phyloP scores from a whole-genome alignment of 2,797 vertebrate genomes.

The Morus bassanus region DNA sequence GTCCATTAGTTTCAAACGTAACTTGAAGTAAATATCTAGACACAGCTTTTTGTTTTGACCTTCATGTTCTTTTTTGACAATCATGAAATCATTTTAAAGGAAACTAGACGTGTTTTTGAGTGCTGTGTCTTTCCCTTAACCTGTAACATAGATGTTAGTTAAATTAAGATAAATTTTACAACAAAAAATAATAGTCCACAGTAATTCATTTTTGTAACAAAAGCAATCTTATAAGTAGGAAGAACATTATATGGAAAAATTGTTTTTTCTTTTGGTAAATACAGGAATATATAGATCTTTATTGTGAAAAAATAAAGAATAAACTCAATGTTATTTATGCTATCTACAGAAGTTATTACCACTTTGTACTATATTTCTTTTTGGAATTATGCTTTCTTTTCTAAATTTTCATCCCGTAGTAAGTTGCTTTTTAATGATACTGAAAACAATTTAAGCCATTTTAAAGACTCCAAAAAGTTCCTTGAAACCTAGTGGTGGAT shows the following conservation, averaged over 20 bases:
- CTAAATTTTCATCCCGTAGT: not conserved
- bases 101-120: not conserved
- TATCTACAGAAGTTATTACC: not conserved
- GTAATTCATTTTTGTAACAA: not conserved
- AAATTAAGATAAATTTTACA: not conserved
- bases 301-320: not conserved
- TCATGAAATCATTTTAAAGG: not conserved
- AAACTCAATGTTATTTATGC: not conserved
- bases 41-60: not conserved
- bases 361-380: not conserved
- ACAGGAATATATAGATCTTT: not conserved
- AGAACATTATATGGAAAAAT: not conserved
- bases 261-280: not conserved
- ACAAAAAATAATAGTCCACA: not conserved
- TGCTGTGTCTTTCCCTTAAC: not conserved
- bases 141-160: not conserved
- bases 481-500: not conserved
- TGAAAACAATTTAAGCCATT: not conserved
- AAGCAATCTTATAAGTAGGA: not conserved
- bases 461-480: not conserved
- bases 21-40: not conserved
- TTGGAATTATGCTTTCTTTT: not conserved
- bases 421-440: not conserved
- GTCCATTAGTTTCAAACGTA: not conserved
- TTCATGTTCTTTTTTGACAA: not conserved